These are phyloP conservation scores for Formica exsecta DNA, from an alignment of 1,140 invertebrate genomes.

Conservation along the genomic window DNA sequence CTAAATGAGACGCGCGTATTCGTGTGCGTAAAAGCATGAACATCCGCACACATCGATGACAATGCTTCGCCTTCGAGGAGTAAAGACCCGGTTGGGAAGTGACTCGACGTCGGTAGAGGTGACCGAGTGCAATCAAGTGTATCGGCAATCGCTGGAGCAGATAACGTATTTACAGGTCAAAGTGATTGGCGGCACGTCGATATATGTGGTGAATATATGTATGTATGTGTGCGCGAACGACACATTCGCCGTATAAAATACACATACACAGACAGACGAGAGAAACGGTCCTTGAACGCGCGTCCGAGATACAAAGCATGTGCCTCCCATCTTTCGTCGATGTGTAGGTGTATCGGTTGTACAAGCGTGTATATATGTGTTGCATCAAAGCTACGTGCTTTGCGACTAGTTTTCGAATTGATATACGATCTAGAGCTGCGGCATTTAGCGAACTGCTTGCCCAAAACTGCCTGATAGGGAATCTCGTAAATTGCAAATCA, in stretches of 20 bases:
- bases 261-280: neutral
- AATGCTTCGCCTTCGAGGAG: slow-evolving; percentile 36
- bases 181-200: slow-evolving; percentile 67
- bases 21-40: slow-evolving; percentile 8
- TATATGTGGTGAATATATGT: neutral
- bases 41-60: neutral
- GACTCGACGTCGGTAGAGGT: slow-evolving; percentile 54
- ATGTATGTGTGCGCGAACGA: neutral
- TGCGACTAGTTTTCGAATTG: slow-evolving; percentile 37
- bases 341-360: slow-evolving; percentile 14
- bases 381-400: neutral
- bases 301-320: slow-evolving; percentile 48
- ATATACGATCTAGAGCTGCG: neutral
- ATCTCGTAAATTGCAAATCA: neutral
- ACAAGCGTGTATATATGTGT: neutral
- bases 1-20: neutral
- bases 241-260: neutral
- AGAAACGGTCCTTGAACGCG: slow-evolving; percentile 32
- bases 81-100: slow-evolving; percentile 51
- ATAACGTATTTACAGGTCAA: slow-evolving; percentile 79
- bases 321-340: neutral
- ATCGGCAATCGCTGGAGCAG: slow-evolving; percentile 74
- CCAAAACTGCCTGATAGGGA: neutral
- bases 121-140: slow-evolving; percentile 75
- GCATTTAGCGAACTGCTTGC: neutral